Base-by-base conservation (phyloP, 1,140 invertebrate species). In the Oscheius sp. region DNA sequence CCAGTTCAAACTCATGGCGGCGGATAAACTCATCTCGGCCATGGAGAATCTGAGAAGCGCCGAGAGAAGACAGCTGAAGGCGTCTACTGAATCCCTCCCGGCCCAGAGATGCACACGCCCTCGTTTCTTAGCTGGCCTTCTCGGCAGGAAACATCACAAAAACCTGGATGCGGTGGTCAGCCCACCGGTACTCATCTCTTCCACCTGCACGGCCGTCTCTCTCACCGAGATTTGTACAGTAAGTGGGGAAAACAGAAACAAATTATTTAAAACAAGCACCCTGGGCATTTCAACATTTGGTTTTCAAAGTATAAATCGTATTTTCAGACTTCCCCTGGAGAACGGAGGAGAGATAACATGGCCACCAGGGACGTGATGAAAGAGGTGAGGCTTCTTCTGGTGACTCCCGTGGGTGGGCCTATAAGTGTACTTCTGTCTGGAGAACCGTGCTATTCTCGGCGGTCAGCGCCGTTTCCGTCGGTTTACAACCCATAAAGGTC, bases 1-100 rank as follows among this genome's bases (percentile, higher is more conserved):
- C 34, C 64, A 66, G 55, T 74, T 74, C 65, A 74, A 74, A 34
- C 36, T 74, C 10, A 67, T 67, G 65, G 72, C 66, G 7, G 72
- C 72, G 13, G 35, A 46, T 18, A 74, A 74, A 23, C 29, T 74
- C 23, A 49, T 74, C 10, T 18, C 29, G 20, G 72, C 72, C 18
- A 66, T 67, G 64, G 72, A 74, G 28, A 74, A 74, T 38, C 35
- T 74, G 45, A 45, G 49, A 26, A 31, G 61, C n/a, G 72, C 72
- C 32, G 55, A 49, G 26, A 67, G 52, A 4, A 31, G 63, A 52
- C 38, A 69, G 42, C 36, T 45, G 7, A 66, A 36, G 26, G 62
- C 62, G 3, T 73, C 70, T 23, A 73, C 63, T 26, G 69, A 65
- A 49, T 42, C 32, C 3, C 38, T 63, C 2, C 68, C 68, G n/a